Conservation (phyloP, 2,888 invertebrate species). For the Lordiphosa fenestrarum region DNA sequence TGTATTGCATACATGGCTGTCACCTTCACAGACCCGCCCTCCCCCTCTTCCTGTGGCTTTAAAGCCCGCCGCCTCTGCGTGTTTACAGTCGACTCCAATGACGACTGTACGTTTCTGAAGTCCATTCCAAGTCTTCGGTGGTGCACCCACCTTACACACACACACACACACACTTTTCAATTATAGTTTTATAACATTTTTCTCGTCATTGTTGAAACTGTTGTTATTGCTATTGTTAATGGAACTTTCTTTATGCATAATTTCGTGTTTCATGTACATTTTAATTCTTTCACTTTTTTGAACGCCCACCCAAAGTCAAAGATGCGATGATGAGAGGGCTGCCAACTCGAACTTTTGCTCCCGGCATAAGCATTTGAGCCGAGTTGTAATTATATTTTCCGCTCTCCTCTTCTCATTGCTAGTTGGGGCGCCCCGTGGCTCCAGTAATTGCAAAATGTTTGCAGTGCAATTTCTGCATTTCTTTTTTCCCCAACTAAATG, state of each 20-base stretch:
- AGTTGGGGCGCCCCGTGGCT: constrained; percentile 23
- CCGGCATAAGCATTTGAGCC: constrained; percentile 52
- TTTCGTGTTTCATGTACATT: constrained; percentile 21
- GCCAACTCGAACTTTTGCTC: constrained; percentile 44
- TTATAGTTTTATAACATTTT: constrained; percentile 65
- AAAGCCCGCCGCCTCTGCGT: constrained; percentile 27
- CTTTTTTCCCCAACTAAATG: constrained; percentile 10
- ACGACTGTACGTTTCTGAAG: constrained; percentile 3
- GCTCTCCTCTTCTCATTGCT: constrained; percentile 2
- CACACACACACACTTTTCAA: constrained; percentile 52
- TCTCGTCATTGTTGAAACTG: constrained; percentile 67
- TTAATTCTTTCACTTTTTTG: constrained; percentile 50
- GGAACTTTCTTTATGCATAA: constrained; percentile 61
- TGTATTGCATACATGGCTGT: neutral
- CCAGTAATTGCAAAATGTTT: constrained; percentile 52
- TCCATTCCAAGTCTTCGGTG: constrained; percentile 21
- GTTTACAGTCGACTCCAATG: constrained; percentile 6
- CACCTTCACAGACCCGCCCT: neutral
- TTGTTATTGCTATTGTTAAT: constrained; percentile 36
- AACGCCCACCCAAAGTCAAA: constrained; percentile 6
- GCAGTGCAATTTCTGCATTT: constrained; percentile 22
- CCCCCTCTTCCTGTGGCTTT: neutral
- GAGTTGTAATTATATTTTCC: constrained; percentile 65
- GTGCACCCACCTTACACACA: constrained; percentile 26
- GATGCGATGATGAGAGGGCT: constrained; percentile 10